Percentiles rank a stretch among this genome's conserved stretches.
Evolutionary conservation across 2,113 vertebrate genomes (phyloP).

Genomic region (Toxostoma redivivum): DNA sequence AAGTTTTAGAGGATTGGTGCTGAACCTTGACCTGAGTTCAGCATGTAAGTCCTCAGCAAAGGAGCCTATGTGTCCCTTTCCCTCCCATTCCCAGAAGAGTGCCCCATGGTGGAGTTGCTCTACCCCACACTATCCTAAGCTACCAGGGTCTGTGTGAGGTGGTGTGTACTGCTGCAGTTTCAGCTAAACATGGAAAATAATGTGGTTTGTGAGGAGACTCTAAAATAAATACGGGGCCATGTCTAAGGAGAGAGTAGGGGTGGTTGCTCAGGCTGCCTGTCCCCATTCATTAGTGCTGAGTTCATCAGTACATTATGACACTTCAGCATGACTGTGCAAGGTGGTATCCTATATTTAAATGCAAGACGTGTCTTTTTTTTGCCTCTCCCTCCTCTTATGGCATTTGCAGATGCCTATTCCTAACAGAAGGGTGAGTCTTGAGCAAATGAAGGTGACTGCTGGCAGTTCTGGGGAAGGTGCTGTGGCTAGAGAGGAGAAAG

Average conservation of each 20-base stretch:
- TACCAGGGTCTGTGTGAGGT: not conserved
- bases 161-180: rapidly evolving
- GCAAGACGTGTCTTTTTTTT: not conserved
- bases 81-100: not conserved
- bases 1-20: not conserved
- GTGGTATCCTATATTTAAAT: not conserved
- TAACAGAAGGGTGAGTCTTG: not conserved
- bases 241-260: not conserved
- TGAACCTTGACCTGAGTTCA: not conserved
- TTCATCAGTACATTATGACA: not conserved
- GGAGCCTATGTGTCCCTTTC: rapidly evolving
- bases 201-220: not conserved
- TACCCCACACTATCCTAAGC: not conserved
- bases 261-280: not conserved
- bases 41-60: not conserved
- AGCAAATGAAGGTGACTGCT: not conserved
- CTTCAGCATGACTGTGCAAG: not conserved
- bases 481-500: not conserved
- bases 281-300: not conserved
- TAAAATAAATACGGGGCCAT: not conserved
- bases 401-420: not conserved
- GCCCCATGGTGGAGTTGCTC: not conserved
- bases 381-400: not conserved
- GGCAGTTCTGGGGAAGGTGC: not conserved
- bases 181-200: not conserved